Percentiles rank a stretch among this genome's conserved stretches.
Conservation (phyloP, 2,797 vertebrate genomes). For the Protonibea diacanthus region DNA sequence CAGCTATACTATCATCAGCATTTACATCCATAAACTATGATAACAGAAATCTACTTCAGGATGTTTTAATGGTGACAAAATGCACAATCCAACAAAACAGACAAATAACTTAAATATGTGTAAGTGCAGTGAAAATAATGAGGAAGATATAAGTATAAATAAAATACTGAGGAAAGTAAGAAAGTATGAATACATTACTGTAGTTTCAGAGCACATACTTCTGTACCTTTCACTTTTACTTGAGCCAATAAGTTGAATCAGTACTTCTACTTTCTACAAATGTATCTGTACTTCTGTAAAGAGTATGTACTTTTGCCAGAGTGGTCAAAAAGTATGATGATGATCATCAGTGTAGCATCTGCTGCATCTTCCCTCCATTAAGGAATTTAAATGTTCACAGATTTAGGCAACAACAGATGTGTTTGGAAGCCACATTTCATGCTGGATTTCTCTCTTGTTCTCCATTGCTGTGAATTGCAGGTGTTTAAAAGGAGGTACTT, state of each 20-base stretch:
- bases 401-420: background rate
- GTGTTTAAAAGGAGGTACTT: constrained; percentile 98
- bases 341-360: background rate
- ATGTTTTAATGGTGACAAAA: background rate
- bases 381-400: background rate
- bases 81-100: background rate
- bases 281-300: too few relatives aligned
- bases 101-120: background rate
- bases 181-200: background rate
- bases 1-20: background rate
- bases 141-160: background rate
- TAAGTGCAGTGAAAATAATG: background rate
- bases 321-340: background rate
- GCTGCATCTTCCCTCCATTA: background rate
- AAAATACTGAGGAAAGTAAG: background rate
- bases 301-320: too few relatives aligned
- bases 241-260: too few relatives aligned
- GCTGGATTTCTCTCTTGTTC: background rate
- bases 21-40: background rate
- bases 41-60: background rate
- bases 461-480: constrained; percentile 72
- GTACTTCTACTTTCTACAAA: too few relatives aligned
- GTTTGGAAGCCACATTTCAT: background rate
- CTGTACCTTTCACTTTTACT: too few relatives aligned
- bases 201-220: too few relatives aligned